These are phyloP conservation scores for Spizaetus ornatus DNA, from an alignment of 2,113 vertebrate species.

Conservation along the genomic window DNA sequence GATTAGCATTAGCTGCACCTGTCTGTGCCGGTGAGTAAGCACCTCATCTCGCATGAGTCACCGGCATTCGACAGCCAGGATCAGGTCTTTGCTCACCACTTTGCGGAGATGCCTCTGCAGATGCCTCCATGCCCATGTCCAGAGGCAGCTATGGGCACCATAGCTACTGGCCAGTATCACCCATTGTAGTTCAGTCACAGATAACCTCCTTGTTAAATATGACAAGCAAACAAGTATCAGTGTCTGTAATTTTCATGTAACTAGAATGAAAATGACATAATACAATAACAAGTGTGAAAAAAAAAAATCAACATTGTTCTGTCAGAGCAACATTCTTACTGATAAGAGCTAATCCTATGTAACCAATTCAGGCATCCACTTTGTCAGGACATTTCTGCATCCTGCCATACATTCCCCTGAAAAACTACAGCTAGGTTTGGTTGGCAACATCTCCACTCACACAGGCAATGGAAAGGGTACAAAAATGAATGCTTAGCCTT, in stretches of 20 bases:
- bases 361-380: not conserved
- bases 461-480: not conserved
- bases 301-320: not conserved
- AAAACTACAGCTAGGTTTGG: not conserved
- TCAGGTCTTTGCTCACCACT: not conserved
- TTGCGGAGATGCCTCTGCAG: not conserved
- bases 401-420: not conserved
- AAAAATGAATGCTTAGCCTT: not conserved
- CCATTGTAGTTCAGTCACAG: not conserved
- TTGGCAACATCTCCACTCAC: not conserved
- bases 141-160: rapidly evolving
- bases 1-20: not conserved
- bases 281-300: not conserved
- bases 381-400: not conserved
- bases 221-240: not conserved
- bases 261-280: not conserved
- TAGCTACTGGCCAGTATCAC: too few relatives aligned
- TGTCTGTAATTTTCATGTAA: not conserved
- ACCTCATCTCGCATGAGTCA: not conserved
- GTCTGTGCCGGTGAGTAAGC: not conserved
- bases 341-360: not conserved
- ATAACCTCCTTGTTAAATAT: not conserved
- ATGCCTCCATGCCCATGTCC: rapidly evolving
- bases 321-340: not conserved
- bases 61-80: not conserved